Base-by-base conservation (phyloP, 2,888 invertebrate species). In the Ophioninae sp. region DNA sequence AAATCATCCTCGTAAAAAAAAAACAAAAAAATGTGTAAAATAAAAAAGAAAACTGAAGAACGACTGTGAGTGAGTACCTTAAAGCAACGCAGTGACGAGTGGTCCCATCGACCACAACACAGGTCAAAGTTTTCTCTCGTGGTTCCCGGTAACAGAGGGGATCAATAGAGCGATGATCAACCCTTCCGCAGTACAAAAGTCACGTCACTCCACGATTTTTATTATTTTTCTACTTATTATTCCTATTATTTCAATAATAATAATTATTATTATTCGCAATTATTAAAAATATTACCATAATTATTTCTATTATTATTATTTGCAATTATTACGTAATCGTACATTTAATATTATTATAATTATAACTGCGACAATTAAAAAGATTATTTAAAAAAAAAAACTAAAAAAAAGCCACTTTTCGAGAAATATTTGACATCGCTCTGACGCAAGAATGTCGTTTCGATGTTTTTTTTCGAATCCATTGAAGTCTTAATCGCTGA, bases 41-140 rank as follows among this genome's bases (percentile, higher is more conserved):
- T 73, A 30, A 30, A 30, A 30, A 30, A 30, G 1, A 30, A 30
- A 30, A 30, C 30, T 30, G 30, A 30, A 30, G 30, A 30, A 30
- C 30, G 30, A 30, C 30, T 30, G 30, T 30, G 30, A 30, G 30
- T 23, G 67, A 76, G 72, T 83, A 83, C 83, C 83, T 83, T 63
- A 69, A 76, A 69, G 59, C 44, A 51, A 64, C 68, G 79, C 61
- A 73, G 67, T 63, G 72, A 63, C 67, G 67, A 73, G 23, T 23
- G 59, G 22, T 69, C 13, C 51, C 58, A 72, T 79, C 67, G 67
- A 77, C 22, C 63, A 58, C 83, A 72, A 65, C 67, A 59, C 58
- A 64, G 56, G 17, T 63, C 58, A 64, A 82, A 72, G 51, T 82
- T 80, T 72, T 58, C 41, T 58, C 67, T 72, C 58, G 44, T 56